Evolutionary conservation across 2,797 vertebrate species (phyloP), one percentile per base, ranked within the genome.

Genomic region (Phalanger gymnotis): DNA sequence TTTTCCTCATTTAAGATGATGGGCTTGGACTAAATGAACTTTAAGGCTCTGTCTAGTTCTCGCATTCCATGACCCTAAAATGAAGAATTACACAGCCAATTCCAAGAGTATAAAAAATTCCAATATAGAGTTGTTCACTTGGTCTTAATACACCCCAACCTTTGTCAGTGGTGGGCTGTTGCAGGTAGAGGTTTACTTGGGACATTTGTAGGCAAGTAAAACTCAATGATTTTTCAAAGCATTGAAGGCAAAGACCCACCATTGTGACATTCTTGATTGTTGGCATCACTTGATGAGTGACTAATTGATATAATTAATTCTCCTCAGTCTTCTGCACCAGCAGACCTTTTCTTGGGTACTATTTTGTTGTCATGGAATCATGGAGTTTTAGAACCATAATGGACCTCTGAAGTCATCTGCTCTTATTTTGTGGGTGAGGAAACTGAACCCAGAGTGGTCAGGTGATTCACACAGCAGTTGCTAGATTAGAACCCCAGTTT

Each of bases 361-460:
- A 89, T 52, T 31, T 91, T 52, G 66, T 13, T 91, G n/a, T 92
- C 19, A 52, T 5, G 53, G 55, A 92, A 54, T 93, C 53, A 30
- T 51, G 47, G 40, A 47, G n/a, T 93, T 81, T 61, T 93, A 73
- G 58, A 91, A 73, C 51, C 92, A 91, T 34, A 92, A 56, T 53
- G 61, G 53, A 22, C 0, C 34, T 54, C 61, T 14, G 27, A 66
- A 22, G 25, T 47, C 10, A 66, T 66, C 66, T 40, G n/a, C 16
- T 7, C 6, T 81, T 1, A 54, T 90, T 91, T 94, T 53, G 5
- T 91, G 92, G 92, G 5, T n/a, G 61, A 66, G 34, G 14, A 73
- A 89, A 91, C 89, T 55, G 55, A 58, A 94, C 40, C 52, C 56
- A n/a, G 92, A 92, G 51, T 81, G 66, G 66, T 81, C n/a, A 90